Base-by-base conservation (phyloP, 2,888 invertebrate genomes). In the Drosophila rellima region DNA sequence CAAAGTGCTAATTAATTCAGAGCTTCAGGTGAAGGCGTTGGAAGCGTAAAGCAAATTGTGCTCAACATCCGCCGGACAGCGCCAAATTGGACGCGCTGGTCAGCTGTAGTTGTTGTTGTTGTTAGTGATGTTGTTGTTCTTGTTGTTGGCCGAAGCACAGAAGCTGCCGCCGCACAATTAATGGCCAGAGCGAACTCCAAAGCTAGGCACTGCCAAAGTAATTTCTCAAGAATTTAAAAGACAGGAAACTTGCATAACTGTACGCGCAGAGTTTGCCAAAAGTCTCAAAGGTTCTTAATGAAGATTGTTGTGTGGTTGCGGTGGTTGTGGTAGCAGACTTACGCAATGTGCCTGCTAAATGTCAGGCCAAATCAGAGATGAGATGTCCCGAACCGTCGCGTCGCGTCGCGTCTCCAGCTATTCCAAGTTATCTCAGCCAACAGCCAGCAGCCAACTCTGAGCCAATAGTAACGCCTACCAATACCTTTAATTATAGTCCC, bases 381-480 rank as follows among this genome's bases (percentile, higher is more conserved):
- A 40, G 69, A 33, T 71, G 65, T 70, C 65, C 67, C 39, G n/a
- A n/a, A n/a, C n/a, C n/a, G n/a, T n/a, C n/a, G n/a, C n/a, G n/a
- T n/a, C n/a, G n/a, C n/a, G n/a, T n/a, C 20, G 29, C 26, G 23
- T 11, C 15, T n/a, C 4, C 26, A 26, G 23, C 52, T 44, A n/a
- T 13, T 31, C 55, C 29, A 54, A 33, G 42, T 44, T 33, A 55
- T 10, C 33, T 10, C 33, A 17, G 44, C n/a, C 48, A 56, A 29
- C 63, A 47, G 51, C 18, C 37, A 20, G 50, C 13, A 63, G 70
- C 33, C 50, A 70, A 45, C 60, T 54, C 70, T 81, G 85, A 87
- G 84, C 88, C 88, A 89, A 89, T 89, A 89, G 88, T 87, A 82
- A 89, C 85, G 89, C 85, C 89, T 79, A 77, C 80, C 89, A 89